Base-by-base conservation (phyloP, 2,888 invertebrate genomes). In the Drosophila kanekoi region DNA sequence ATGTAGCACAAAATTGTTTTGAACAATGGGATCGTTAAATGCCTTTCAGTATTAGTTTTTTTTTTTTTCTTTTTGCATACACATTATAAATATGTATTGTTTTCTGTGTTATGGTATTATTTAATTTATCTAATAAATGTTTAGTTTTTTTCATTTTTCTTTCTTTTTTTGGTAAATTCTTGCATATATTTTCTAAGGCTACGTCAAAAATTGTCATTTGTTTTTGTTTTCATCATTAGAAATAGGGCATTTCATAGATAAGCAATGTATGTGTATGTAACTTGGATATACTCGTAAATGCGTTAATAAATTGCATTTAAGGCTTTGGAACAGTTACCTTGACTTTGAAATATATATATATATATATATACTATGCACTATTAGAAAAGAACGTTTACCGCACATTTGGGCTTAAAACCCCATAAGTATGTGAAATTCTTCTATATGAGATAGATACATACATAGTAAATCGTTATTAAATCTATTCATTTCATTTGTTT, bases 251-350 rank as follows among this genome's bases (percentile, higher is more conserved):
- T 48, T 40, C 28, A 49, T 61, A 40, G 13, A 20, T 54, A 66
- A 73, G 67, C 59, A 54, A 56, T 67, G 65, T 57, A 23, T 61
- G 20, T 40, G 23, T 66, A 20, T 64, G 47, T 76, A 52, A 28
- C 49, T 58, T 60, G 60, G 41, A 77, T 77, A 56, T 77, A 72
- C 67, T 77, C 72, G 77, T 74, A 74, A 75, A 75, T 75, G 78
- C 78, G 35, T 66, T 58, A 73, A 67, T 59, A 67, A 78, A 78
- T 78, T 68, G 76, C 76, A 79, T 76, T 76, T 78, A 76, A 78
- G 75, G 75, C 75, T 64, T 69, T 69, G 75, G 76, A 76, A 76
- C 75, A 78, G 79, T 78, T 79, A 79, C 69, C 69, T 59, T 76
- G 51, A 52, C 40, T 71, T 53, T n/a, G 43, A 48, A 64, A 58